A percentile compares a stretch with the other conserved stretches of the same genome.
phyloP scores from a whole-genome alignment of 2,888 invertebrate species.

The Stegana nigrithorax region DNA sequence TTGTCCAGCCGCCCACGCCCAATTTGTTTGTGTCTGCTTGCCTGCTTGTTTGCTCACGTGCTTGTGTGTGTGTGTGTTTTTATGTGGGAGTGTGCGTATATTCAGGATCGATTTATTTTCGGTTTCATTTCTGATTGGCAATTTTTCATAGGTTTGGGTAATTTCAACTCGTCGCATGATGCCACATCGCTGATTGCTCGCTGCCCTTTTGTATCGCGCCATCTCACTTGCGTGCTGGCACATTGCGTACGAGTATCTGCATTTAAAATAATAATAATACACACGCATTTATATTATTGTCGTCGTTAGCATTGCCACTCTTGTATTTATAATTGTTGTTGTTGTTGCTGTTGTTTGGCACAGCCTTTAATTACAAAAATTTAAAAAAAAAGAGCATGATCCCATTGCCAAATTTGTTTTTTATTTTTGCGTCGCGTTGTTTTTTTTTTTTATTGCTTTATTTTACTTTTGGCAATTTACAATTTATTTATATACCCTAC shows the following conservation, averaged over 20 bases:
- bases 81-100: background rate
- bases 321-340: background rate
- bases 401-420: background rate
- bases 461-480: slow-evolving; percentile 12
- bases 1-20: background rate
- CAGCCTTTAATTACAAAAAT: slow-evolving; percentile 10
- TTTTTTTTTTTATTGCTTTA: background rate
- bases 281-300: slow-evolving; percentile 1
- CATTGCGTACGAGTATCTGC: background rate
- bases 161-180: slow-evolving; percentile 8
- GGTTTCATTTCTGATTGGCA: slow-evolving; percentile 67
- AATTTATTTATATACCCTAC: slow-evolving; percentile 10
- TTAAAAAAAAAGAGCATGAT: background rate
- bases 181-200: background rate
- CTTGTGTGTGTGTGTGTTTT: background rate
- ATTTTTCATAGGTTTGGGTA: slow-evolving; percentile 52
- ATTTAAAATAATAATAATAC: background rate
- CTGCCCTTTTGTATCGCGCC: background rate
- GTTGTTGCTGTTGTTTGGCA: slow-evolving; percentile 3
- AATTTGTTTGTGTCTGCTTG: background rate
- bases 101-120: slow-evolving; percentile 63
- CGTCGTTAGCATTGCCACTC: background rate
- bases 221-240: background rate
- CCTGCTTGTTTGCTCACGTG: background rate
- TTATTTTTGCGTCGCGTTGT: slow-evolving; percentile 1